These are phyloP conservation scores for Monoplex corrugatus DNA, from an alignment of 2,888 invertebrate species.

Conservation along the genomic window DNA sequence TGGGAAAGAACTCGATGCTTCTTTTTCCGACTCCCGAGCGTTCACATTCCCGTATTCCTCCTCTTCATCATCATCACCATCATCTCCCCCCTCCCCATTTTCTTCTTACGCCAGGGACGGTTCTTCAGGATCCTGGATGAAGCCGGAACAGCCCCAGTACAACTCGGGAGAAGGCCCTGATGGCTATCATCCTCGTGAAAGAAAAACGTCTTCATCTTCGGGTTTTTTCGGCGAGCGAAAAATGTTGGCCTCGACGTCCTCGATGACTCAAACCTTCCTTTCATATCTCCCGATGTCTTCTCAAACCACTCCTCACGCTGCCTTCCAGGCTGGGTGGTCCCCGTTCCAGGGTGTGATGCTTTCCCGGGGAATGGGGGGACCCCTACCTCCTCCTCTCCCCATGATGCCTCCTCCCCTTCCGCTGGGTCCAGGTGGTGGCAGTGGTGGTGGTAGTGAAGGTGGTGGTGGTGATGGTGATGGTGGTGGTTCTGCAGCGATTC, in stretches of 20 bases:
- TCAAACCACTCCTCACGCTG: not conserved
- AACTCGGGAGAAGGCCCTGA: no score
- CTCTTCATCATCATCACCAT: not conserved
- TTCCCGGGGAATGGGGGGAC: not conserved
- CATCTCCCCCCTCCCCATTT: not conserved
- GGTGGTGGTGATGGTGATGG: not conserved
- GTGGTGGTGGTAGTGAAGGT: not conserved
- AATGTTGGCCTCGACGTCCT: not conserved
- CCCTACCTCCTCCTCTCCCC: not conserved
- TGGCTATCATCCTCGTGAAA: not conserved
- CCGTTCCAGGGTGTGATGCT: not conserved
- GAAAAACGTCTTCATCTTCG: not conserved
- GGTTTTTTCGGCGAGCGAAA: not conserved
- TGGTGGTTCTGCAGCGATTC: no score
- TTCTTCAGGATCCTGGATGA: not conserved
- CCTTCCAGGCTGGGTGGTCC: not conserved
- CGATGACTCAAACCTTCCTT: not conserved
- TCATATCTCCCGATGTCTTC: not conserved
- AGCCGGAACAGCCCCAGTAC: not conserved
- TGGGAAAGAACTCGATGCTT: not conserved
- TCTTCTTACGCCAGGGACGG: not conserved
- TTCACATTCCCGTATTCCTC: not conserved
- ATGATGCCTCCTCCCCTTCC: not conserved
- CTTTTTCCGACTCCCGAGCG: not conserved
- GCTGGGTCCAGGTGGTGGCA: not conserved